phyloP scores from a whole-genome alignment of 2,888 invertebrate genomes.

The Tachina grossa region DNA sequence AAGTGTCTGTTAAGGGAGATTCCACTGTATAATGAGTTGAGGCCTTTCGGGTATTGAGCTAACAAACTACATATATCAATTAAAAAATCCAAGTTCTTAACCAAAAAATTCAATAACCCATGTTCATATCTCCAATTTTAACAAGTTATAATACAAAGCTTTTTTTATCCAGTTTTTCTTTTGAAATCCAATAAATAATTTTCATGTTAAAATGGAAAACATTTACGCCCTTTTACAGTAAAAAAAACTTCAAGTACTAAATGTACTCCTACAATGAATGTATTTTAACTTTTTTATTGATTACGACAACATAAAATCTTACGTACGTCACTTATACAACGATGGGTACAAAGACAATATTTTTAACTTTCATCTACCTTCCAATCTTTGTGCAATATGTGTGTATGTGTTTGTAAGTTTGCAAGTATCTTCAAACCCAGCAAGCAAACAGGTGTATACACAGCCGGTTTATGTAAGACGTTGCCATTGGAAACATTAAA shows the following conservation, averaged over 20 bases:
- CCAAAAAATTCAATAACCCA: too few relatives aligned
- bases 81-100: too few relatives aligned
- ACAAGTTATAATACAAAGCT: too few relatives aligned
- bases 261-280: constrained; percentile 5
- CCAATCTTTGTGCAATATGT: constrained; percentile 11
- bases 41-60: too few relatives aligned
- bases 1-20: too few relatives aligned
- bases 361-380: constrained; percentile 19
- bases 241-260: constrained; percentile 25
- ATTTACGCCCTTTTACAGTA: neutral
- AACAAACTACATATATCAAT: too few relatives aligned
- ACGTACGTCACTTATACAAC: constrained; percentile 14
- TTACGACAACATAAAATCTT: constrained; percentile 37
- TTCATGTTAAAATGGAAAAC: neutral
- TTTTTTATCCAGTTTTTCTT: neutral
- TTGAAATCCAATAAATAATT: constrained; percentile 12
- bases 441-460: too few relatives aligned
- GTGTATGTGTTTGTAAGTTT: neutral
- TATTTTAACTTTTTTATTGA: constrained; percentile 42
- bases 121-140: too few relatives aligned
- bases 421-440: too few relatives aligned
- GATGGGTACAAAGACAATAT: constrained; percentile 25
- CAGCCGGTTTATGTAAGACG: too few relatives aligned
- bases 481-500: too few relatives aligned
- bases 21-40: too few relatives aligned